Conservation (phyloP, 2,797 vertebrate species). For the Australoheros facetus region DNA sequence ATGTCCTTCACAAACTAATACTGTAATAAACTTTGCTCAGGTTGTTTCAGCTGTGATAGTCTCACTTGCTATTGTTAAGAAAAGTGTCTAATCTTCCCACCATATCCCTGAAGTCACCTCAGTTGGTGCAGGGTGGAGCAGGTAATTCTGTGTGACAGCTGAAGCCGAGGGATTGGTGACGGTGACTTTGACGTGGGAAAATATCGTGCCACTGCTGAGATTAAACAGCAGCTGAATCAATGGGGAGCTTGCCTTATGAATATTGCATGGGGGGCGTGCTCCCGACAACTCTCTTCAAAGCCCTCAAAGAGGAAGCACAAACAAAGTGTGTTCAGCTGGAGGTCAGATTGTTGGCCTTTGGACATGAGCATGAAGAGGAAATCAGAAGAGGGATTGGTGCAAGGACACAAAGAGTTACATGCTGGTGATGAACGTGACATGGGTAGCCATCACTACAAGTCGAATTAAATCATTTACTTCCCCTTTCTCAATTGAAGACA, state of each 20-base stretch:
- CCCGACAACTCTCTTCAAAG: conserved; percentile 52
- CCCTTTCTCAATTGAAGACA: not conserved
- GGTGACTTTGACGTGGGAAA: conserved; percentile 69
- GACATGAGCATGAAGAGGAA: conserved; percentile 23
- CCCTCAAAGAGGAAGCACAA: conserved; percentile 41
- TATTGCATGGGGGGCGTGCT: conserved; percentile 65
- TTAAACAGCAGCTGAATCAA: conserved; percentile 72
- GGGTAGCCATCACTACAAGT: not conserved
- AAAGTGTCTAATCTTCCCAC: conserved; percentile 28
- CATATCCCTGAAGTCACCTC: conserved; percentile 49
- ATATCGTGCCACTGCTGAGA: conserved; percentile 64
- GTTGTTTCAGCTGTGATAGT: conserved; percentile 11
- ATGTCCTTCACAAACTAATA: conserved; percentile 6
- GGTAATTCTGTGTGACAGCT: conserved; percentile 57
- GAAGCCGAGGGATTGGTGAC: conserved; percentile 50
- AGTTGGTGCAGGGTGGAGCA: conserved; percentile 31
- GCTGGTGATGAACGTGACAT: not conserved
- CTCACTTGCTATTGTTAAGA: conserved; percentile 9
- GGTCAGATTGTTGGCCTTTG: conserved; percentile 56
- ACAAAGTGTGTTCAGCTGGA: conserved; percentile 53
- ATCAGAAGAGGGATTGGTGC: conserved; percentile 5
- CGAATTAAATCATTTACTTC: not conserved
- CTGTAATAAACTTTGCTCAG: not conserved
- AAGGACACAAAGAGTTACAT: conserved; percentile 19
- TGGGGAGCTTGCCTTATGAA: conserved; percentile 63